Evolutionary conservation across 2,888 invertebrate species (phyloP).

Genomic region (Eupithecia vulgata): DNA sequence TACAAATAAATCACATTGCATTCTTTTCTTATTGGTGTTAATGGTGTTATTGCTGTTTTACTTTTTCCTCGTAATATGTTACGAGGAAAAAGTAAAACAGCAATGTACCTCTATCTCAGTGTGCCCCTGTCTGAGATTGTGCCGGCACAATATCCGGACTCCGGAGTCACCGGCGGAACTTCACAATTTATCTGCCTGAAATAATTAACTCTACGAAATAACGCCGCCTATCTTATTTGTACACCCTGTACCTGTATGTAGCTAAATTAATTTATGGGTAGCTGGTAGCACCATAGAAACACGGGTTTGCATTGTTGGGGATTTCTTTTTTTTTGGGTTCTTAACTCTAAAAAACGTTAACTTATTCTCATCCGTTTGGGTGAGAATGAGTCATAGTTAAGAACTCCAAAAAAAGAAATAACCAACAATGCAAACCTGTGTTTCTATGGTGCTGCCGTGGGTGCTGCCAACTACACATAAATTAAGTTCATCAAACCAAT

Average conservation of each 20-base stretch:
- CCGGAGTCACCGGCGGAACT: conserved; percentile 9
- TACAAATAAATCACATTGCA: too few species aligned
- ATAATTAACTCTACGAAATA: conserved; percentile 13
- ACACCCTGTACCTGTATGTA: neutral
- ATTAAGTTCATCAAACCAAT: too few species aligned
- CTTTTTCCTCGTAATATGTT: too few species aligned
- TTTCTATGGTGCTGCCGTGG: too few species aligned
- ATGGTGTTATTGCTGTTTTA: too few species aligned
- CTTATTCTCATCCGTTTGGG: too few species aligned
- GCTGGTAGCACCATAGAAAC: neutral
- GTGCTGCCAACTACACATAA: too few species aligned
- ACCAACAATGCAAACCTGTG: too few species aligned
- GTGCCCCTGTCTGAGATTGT: conserved; percentile 8
- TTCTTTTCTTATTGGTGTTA: too few species aligned
- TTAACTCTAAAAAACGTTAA: too few species aligned
- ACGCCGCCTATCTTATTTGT: neutral
- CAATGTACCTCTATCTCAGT: conserved; percentile 3
- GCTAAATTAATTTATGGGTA: neutral
- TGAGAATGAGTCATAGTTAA: too few species aligned
- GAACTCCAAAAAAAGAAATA: too few species aligned
- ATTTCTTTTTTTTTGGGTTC: neutral
- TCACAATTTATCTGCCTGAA: conserved; percentile 11
- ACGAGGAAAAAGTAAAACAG: neutral
- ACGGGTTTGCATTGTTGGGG: neutral
- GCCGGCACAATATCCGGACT: conserved; percentile 22